Conservation (phyloP, 2,113 vertebrate genomes). For the Nanorana parkeri region DNA sequence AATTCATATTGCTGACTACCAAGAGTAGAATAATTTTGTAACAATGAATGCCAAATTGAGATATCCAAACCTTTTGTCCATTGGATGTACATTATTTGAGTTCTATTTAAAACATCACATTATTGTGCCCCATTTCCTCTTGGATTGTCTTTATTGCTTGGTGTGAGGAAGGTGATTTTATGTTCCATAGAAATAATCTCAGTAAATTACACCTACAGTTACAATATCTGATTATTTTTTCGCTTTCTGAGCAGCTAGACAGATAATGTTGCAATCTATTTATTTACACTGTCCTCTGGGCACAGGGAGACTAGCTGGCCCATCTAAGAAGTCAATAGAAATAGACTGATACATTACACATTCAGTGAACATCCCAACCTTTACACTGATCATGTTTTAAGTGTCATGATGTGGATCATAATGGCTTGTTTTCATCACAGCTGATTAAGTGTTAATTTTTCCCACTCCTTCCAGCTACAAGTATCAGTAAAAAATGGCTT, state of each 20-base stretch:
- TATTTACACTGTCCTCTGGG: slow-evolving; percentile 70
- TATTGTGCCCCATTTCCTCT: slow-evolving; percentile 76
- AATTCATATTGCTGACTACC: too few relatives aligned
- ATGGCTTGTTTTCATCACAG: slow-evolving; percentile 70
- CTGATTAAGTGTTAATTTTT: slow-evolving; percentile 71
- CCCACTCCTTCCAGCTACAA: slow-evolving; percentile 68
- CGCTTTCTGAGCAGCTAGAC: slow-evolving; percentile 65
- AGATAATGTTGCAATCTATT: slow-evolving; percentile 74
- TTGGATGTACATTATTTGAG: slow-evolving; percentile 72
- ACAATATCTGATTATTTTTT: slow-evolving; percentile 65
- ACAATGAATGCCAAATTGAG: too few relatives aligned
- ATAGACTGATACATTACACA: slow-evolving; percentile 68
- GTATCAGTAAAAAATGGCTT: slow-evolving; percentile 68
- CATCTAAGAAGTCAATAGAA: slow-evolving; percentile 63
- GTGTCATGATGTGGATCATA: slow-evolving; percentile 69
- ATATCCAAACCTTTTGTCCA: slow-evolving; percentile 53
- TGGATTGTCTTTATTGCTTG: slow-evolving; percentile 73
- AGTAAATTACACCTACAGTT: slow-evolving; percentile 75
- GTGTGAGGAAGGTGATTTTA: slow-evolving; percentile 69
- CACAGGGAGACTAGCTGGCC: slow-evolving; percentile 61
- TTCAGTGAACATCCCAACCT: slow-evolving; percentile 64
- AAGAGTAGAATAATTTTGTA: too few relatives aligned
- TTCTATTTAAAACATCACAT: slow-evolving; percentile 71
- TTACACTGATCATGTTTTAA: slow-evolving; percentile 72
- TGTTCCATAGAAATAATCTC: slow-evolving; percentile 74